Percentiles rank a stretch among this genome's conserved stretches.
Conservation (phyloP, 1,140 invertebrate species). For the Lepidostoma basale region DNA sequence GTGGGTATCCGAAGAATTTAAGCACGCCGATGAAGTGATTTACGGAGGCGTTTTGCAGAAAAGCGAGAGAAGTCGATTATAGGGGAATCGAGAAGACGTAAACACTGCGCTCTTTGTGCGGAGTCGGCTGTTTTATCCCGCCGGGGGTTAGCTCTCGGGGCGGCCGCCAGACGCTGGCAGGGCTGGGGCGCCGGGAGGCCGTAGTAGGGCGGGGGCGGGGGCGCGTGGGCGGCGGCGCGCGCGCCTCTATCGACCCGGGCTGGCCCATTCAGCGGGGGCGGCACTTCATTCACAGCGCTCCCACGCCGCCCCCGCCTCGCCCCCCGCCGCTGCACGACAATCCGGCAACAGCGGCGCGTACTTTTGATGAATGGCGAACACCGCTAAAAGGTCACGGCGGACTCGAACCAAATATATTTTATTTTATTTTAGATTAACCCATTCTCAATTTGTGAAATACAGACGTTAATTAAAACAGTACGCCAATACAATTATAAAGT, state of each 20-base stretch:
- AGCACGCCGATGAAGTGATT: neutral
- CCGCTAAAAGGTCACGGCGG: neutral
- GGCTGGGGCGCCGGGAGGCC: neutral
- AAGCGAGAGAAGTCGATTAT: neutral
- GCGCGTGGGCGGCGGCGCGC: neutral
- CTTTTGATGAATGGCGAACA: slow-evolving; percentile 1
- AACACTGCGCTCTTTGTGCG: neutral
- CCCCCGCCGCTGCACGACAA: neutral
- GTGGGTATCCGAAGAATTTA: no score
- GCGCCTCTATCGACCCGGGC: slow-evolving; percentile 30
- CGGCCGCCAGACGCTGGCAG: neutral
- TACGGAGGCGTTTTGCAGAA: neutral
- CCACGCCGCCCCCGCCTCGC: neutral
- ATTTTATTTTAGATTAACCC: no score
- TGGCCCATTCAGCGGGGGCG: slow-evolving; percentile 28
- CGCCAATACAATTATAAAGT: no score
- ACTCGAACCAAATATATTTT: no score
- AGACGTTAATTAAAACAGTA: no score
- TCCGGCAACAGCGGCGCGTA: neutral
- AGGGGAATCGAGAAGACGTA: neutral
- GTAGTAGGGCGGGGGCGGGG: neutral
- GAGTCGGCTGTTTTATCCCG: slow-evolving; percentile 2
- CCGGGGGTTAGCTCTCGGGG: neutral
- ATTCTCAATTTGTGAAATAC: no score
- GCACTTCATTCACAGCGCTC: slow-evolving; percentile 16